These are phyloP conservation scores for Muscicapa striata DNA, from an alignment of 2,797 vertebrate species.

Conservation along the genomic window DNA sequence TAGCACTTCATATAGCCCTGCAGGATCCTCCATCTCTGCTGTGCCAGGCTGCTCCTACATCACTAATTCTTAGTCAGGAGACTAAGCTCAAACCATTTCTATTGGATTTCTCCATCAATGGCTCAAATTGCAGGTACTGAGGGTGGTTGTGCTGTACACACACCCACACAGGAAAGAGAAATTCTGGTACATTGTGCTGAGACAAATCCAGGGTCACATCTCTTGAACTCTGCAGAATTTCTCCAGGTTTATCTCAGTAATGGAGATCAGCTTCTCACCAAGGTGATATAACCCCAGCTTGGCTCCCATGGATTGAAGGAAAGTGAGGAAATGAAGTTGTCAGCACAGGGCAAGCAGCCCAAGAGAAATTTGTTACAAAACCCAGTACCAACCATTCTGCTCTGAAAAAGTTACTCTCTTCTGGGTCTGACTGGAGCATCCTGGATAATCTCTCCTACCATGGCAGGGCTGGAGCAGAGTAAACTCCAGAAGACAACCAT, in stretches of 20 bases:
- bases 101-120: background rate
- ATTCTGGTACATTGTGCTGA: background rate
- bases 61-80: background rate
- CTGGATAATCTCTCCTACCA: background rate
- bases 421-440: background rate
- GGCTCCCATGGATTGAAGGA: background rate
- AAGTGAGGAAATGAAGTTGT: background rate
- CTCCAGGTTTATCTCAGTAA: background rate
- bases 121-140: background rate
- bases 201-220: background rate
- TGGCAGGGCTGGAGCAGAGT: background rate
- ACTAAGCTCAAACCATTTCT: background rate
- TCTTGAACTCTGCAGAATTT: background rate
- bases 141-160: background rate
- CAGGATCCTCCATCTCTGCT: background rate
- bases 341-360: background rate
- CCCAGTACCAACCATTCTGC: background rate
- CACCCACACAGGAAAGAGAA: background rate
- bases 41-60: background rate
- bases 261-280: background rate
- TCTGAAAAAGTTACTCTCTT: background rate
- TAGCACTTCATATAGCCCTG: background rate
- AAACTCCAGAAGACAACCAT: background rate
- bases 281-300: background rate
- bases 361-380: background rate